Evolutionary conservation across 2,113 vertebrate species (phyloP).

Genomic region (Sinocyclocheilus rhinocerous): DNA sequence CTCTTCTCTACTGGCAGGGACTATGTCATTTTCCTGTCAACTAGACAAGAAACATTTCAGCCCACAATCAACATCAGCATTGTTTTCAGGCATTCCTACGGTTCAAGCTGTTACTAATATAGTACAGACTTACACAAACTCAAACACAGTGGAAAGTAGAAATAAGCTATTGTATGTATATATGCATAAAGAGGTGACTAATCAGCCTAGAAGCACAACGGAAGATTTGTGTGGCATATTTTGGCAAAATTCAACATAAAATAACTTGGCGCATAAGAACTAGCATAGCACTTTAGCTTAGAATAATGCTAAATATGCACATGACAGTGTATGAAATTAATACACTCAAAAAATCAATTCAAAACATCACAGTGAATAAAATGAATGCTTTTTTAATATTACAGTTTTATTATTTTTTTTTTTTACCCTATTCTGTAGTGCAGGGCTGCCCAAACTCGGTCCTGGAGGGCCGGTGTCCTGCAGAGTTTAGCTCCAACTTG

Average conservation of each 20-base stretch:
- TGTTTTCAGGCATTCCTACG: not conserved
- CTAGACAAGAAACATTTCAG: slow-evolving; percentile 8
- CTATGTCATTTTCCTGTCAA: not conserved
- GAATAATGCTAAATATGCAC: not conserved
- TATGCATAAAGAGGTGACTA: not conserved
- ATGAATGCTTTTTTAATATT: not conserved
- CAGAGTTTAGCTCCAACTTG: too few species aligned
- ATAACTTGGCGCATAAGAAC: not conserved
- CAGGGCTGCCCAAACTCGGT: too few species aligned
- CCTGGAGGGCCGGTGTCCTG: too few species aligned
- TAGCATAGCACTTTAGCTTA: not conserved
- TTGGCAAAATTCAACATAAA: not conserved
- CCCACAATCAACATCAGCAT: not conserved
- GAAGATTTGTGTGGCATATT: not conserved
- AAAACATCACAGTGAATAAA: not conserved
- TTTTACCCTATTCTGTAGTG: too few species aligned
- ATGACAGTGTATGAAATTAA: too few species aligned
- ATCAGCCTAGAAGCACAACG: not conserved
- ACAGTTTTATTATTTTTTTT: not conserved
- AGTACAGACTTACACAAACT: not conserved
- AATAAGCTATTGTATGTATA: not conserved
- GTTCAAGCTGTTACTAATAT: not conserved
- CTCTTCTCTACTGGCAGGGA: not conserved
- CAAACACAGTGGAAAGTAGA: not conserved
- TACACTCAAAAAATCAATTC: not conserved